These are phyloP conservation scores for Meles meles DNA, from an alignment of 2,113 vertebrate species.

Conservation along the genomic window DNA sequence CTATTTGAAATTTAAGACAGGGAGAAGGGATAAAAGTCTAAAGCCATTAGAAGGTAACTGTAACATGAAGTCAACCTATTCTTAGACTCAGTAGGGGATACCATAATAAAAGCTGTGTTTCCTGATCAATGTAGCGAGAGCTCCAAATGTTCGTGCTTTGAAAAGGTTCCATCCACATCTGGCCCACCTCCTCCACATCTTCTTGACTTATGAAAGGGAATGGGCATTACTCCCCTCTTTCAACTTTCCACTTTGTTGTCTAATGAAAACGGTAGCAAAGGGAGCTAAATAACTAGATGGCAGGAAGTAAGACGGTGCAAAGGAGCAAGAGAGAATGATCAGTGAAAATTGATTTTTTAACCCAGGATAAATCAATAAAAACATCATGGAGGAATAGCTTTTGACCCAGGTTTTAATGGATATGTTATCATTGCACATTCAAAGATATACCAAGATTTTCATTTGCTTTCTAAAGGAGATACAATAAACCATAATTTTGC, in stretches of 20 bases:
- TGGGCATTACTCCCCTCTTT: not conserved
- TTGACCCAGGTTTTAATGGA: not conserved
- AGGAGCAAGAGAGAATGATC: not conserved
- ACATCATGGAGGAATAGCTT: not conserved
- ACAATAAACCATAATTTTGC: not conserved
- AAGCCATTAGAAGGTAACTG: not conserved
- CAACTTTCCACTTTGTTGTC: not conserved
- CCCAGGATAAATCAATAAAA: not conserved
- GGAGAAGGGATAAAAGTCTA: not conserved
- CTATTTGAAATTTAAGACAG: conserved; percentile 13
- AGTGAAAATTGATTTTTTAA: not conserved
- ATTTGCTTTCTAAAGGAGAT: not conserved
- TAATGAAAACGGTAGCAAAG: not conserved
- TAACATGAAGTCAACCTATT: not conserved
- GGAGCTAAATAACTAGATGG: not conserved
- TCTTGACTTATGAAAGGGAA: not conserved
- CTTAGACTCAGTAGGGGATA: not conserved
- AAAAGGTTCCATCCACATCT: not conserved
- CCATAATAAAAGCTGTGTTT: not conserved
- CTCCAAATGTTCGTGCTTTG: not conserved
- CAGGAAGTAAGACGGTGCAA: not conserved
- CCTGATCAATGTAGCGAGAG: not conserved
- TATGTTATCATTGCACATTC: not conserved
- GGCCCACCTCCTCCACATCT: not conserved
- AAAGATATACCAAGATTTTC: not conserved